Conservation (phyloP, 2,888 invertebrate genomes). For the Argyresthia albistria region DNA sequence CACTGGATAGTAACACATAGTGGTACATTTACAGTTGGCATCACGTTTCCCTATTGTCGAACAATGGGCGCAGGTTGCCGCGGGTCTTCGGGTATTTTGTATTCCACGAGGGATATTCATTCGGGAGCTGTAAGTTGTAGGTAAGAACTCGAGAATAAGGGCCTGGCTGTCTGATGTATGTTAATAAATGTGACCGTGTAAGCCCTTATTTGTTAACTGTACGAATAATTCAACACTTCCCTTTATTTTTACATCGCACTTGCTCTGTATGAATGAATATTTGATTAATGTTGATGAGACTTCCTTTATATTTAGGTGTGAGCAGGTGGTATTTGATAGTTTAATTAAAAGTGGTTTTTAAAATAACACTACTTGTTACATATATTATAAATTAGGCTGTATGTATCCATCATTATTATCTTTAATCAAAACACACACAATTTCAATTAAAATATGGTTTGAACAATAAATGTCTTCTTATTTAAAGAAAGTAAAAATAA, state of each 20-base stretch:
- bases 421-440: too few species aligned
- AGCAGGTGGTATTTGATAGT: too few species aligned
- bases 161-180: neutral
- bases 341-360: too few species aligned
- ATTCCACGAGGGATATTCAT: conserved; percentile 28
- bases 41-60: conserved; percentile 46
- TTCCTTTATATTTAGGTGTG: too few species aligned
- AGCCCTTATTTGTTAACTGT: conserved; percentile 18
- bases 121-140: conserved; percentile 22
- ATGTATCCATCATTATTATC: too few species aligned
- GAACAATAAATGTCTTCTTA: too few species aligned
- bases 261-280: neutral
- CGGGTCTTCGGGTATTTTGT: conserved; percentile 31
- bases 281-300: neutral
- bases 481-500: too few species aligned
- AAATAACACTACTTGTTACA: too few species aligned
- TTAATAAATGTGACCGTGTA: conserved; percentile 19
- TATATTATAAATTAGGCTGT: too few species aligned
- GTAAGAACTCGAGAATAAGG: conserved; percentile 16
- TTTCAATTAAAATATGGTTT: too few species aligned
- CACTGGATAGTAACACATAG: conserved; percentile 45
- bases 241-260: neutral
- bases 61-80: conserved; percentile 38
- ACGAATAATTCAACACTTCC: conserved; percentile 22
- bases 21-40: conserved; percentile 45